Conservation (phyloP, 1,140 invertebrate genomes). For the Pachyrhynchus sulphureomaculatus region DNA sequence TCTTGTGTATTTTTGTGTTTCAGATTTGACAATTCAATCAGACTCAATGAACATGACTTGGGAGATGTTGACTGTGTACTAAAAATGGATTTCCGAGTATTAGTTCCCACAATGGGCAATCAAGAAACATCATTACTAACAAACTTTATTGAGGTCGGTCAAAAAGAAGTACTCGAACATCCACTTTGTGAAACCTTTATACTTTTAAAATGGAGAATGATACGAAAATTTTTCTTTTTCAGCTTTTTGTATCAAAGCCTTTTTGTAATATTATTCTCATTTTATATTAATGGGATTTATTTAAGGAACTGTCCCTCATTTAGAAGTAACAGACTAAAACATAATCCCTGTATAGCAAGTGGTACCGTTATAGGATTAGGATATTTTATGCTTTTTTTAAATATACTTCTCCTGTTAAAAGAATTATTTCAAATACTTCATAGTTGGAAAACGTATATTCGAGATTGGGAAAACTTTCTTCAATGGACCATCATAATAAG, state of each 20-base stretch:
- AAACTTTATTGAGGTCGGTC: slow-evolving; percentile 75
- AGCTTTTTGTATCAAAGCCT: slow-evolving; percentile 76
- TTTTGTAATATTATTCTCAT: slow-evolving; percentile 72
- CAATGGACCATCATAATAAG: slow-evolving; percentile 74
- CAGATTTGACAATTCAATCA: slow-evolving; percentile 75
- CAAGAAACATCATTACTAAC: slow-evolving; percentile 69
- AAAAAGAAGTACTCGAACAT: slow-evolving; percentile 74
- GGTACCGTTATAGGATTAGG: slow-evolving; percentile 55
- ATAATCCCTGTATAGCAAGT: slow-evolving; percentile 49
- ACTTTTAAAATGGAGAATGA: slow-evolving; percentile 78
- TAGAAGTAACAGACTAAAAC: slow-evolving; percentile 7
- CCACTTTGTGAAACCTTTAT: slow-evolving; percentile 80
- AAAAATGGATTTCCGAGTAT: slow-evolving; percentile 70
- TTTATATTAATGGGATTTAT: slow-evolving; percentile 64
- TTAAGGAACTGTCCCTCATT: slow-evolving; percentile 48
- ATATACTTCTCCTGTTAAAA: slow-evolving; percentile 63
- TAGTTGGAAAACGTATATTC: slow-evolving; percentile 67
- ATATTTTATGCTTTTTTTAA: slow-evolving; percentile 62
- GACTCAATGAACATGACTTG: slow-evolving; percentile 76
- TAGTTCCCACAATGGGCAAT: slow-evolving; percentile 60
- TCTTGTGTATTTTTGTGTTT: background rate
- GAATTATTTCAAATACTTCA: slow-evolving; percentile 75
- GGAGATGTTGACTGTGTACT: slow-evolving; percentile 82
- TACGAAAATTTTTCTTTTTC: slow-evolving; percentile 80
- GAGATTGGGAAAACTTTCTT: slow-evolving; percentile 81